Conservation (phyloP, 2,888 invertebrate species). For the Agonopterix alstromeriana region DNA sequence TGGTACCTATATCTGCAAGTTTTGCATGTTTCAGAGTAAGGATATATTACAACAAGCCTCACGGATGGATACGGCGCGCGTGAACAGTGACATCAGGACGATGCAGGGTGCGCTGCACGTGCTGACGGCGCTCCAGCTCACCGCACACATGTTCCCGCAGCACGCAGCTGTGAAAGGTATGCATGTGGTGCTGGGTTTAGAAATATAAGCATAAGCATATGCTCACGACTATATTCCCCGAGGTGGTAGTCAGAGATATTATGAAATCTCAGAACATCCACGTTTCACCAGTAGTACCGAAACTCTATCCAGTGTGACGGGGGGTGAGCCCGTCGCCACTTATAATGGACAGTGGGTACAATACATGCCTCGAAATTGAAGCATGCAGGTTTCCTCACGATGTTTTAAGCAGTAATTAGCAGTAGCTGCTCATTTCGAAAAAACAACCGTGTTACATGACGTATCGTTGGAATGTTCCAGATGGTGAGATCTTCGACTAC, state of each 20-base stretch:
- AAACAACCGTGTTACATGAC: background rate
- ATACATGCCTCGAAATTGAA: too few species aligned
- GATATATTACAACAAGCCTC: too few species aligned
- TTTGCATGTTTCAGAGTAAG: too few species aligned
- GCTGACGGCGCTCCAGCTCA: constrained; percentile 16
- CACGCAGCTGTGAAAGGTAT: constrained; percentile 1
- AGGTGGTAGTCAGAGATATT: too few species aligned
- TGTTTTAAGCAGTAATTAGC: background rate
- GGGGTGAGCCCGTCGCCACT: too few species aligned
- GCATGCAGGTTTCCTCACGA: too few species aligned
- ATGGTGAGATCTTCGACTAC: constrained; percentile 1
- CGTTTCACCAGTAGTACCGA: too few species aligned
- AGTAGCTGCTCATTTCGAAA: background rate
- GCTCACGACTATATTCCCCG: too few species aligned
- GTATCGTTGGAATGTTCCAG: background rate
- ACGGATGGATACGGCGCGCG: background rate
- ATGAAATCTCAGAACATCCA: too few species aligned
- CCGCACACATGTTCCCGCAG: constrained; percentile 5
- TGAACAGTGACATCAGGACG: background rate
- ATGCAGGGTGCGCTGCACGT: constrained; percentile 8
- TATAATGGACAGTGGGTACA: too few species aligned
- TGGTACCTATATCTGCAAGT: too few species aligned
- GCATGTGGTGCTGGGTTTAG: constrained; percentile 3
- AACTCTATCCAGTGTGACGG: too few species aligned
- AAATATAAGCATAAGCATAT: background rate